These are phyloP conservation scores for Dromococcyx pavoninus DNA, from an alignment of 2,797 vertebrate genomes.

Conservation along the genomic window DNA sequence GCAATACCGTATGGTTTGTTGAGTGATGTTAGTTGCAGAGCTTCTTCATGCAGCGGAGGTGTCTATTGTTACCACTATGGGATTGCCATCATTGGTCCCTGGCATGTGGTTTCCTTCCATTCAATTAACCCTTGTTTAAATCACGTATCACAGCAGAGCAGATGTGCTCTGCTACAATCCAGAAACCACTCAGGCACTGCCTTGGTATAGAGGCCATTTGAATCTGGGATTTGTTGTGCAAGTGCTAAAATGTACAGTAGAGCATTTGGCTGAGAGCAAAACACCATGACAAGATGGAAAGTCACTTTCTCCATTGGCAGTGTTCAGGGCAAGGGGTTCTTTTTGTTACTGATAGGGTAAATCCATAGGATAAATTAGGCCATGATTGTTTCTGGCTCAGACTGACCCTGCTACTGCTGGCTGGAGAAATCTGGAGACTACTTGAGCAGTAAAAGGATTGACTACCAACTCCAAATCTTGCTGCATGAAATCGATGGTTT, in stretches of 20 bases:
- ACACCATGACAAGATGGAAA: neutral
- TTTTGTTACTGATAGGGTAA: neutral
- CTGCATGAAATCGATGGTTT: neutral
- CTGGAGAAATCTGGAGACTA: neutral
- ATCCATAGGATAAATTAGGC: neutral
- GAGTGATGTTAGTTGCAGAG: neutral
- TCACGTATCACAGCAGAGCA: fast-evolving
- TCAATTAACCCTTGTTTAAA: neutral
- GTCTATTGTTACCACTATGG: neutral
- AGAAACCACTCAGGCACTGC: neutral
- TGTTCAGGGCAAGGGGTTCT: neutral
- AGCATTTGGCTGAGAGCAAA: neutral
- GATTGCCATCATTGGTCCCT: neutral
- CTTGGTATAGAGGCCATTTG: neutral
- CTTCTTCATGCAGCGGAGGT: neutral
- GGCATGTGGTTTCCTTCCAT: neutral
- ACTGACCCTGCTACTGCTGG: neutral
- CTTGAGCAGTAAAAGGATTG: neutral
- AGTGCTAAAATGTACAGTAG: neutral
- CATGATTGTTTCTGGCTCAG: neutral
- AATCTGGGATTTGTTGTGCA: neutral
- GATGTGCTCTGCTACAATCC: neutral
- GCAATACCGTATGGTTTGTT: fast-evolving
- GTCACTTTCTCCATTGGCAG: neutral
- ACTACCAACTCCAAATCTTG: neutral